Evolutionary conservation across 2,888 invertebrate species (phyloP).

Genomic region (Thyatira batis): DNA sequence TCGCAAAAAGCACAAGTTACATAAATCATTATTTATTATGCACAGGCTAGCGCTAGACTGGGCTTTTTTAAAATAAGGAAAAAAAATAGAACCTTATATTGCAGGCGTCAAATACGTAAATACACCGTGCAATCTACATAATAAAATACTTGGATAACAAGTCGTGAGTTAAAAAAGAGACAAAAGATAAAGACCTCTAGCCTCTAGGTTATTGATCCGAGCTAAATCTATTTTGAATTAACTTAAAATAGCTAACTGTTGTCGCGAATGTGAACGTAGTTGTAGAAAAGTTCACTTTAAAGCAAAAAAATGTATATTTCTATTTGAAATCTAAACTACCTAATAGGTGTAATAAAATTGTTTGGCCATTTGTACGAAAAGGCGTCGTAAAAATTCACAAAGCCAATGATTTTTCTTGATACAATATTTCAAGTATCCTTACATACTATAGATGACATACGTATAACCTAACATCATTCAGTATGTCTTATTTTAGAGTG

Average conservation of each 20-base stretch:
- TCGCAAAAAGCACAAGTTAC: not conserved
- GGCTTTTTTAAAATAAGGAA: not conserved
- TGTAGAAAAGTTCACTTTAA: slow-evolving; percentile 2
- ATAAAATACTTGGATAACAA: slow-evolving; percentile 26
- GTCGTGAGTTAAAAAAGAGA: slow-evolving; percentile 40
- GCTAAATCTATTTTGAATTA: slow-evolving; percentile 60
- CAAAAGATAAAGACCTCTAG: slow-evolving; percentile 48
- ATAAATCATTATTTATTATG: not conserved
- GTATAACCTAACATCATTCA: not conserved
- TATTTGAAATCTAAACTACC: not conserved
- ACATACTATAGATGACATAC: not conserved
- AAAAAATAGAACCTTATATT: not conserved
- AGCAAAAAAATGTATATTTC: not conserved
- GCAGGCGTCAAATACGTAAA: not conserved
- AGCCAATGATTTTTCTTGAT: not conserved
- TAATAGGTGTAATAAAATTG: not conserved
- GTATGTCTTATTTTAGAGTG: not conserved
- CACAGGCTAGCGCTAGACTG: no score
- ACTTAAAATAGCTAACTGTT: slow-evolving; percentile 52
- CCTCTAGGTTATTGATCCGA: slow-evolving; percentile 65
- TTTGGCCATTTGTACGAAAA: not conserved
- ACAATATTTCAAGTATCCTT: not conserved
- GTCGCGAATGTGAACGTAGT: slow-evolving; percentile 26
- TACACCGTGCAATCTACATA: not conserved
- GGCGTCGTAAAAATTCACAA: not conserved